phyloP scores from a whole-genome alignment of 1,140 invertebrate species.

The Akabosia matsudoensis region DNA sequence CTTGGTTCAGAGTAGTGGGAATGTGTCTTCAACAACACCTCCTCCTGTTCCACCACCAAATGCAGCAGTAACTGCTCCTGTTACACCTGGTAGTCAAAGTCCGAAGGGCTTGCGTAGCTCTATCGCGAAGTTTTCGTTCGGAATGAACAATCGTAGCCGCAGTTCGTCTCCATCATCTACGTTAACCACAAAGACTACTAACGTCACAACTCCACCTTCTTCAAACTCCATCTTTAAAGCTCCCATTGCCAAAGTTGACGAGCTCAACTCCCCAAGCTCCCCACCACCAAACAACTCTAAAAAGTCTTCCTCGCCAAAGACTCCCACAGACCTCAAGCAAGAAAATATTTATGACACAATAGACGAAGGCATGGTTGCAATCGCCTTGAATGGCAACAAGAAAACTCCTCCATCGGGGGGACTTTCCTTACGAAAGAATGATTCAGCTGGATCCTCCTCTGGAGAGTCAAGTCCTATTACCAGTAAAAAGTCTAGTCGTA shows the following conservation, averaged over 20 bases:
- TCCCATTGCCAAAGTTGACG: conserved; percentile 40
- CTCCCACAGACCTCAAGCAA: conserved; percentile 41
- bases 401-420: conserved; percentile 45
- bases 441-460: neutral
- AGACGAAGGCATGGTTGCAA: conserved; percentile 60
- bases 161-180: neutral
- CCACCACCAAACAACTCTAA: conserved; percentile 51
- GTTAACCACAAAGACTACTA: neutral
- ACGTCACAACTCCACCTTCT: neutral
- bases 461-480: conserved; percentile 46
- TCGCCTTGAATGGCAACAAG: conserved; percentile 6
- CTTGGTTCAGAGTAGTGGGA: neutral
- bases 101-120: neutral
- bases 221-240: conserved; percentile 10
- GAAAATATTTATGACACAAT: conserved; percentile 85
- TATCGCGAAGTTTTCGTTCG: conserved; percentile 39
- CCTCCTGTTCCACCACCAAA: neutral
- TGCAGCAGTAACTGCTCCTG: neutral
- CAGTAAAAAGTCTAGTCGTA: conserved; percentile 7
- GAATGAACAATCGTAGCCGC: neutral
- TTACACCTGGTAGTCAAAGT: neutral
- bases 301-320: conserved; percentile 37
- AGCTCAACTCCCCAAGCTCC: conserved; percentile 55
- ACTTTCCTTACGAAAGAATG: conserved; percentile 41
- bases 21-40: neutral